These are phyloP conservation scores for Echinops telfairi DNA, from an alignment of 2,113 vertebrate genomes.

Conservation along the genomic window DNA sequence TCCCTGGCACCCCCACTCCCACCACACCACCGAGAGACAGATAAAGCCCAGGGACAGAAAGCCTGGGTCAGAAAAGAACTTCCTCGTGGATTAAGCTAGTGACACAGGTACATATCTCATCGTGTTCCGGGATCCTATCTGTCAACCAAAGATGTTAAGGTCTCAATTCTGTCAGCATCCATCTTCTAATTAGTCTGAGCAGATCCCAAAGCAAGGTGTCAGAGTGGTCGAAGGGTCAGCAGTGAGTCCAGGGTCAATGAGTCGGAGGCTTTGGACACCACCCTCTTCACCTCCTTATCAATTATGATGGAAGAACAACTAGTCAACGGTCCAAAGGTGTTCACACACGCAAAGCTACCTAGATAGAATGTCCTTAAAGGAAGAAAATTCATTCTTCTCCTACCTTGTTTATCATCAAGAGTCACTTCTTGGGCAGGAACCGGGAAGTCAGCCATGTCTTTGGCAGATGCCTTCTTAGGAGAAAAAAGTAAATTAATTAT, in stretches of 20 bases:
- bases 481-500: constrained; percentile 78
- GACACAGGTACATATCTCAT: background rate
- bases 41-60: constrained; percentile 25
- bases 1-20: too few relatives aligned
- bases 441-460: constrained; percentile 85
- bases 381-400: constrained; percentile 56
- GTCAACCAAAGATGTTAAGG: constrained; percentile 27
- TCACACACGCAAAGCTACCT: constrained; percentile 10
- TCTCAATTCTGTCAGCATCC: constrained; percentile 18
- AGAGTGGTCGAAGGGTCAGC: constrained; percentile 13
- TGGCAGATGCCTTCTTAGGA: constrained; percentile 84
- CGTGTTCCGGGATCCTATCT: background rate
- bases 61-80: background rate
- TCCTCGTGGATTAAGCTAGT: constrained; percentile 30
- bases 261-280: background rate
- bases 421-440: constrained; percentile 81
- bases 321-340: constrained; percentile 7
- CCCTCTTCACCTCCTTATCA: background rate
- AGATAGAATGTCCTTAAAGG: constrained; percentile 18
- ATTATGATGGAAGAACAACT: background rate
- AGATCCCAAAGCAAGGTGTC: constrained; percentile 15
- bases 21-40: background rate
- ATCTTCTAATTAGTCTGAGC: constrained; percentile 2
- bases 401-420: constrained; percentile 89
- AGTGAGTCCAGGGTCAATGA: background rate